phyloP scores from a whole-genome alignment of 1,140 invertebrate species.

The Ganaspis sp. region DNA sequence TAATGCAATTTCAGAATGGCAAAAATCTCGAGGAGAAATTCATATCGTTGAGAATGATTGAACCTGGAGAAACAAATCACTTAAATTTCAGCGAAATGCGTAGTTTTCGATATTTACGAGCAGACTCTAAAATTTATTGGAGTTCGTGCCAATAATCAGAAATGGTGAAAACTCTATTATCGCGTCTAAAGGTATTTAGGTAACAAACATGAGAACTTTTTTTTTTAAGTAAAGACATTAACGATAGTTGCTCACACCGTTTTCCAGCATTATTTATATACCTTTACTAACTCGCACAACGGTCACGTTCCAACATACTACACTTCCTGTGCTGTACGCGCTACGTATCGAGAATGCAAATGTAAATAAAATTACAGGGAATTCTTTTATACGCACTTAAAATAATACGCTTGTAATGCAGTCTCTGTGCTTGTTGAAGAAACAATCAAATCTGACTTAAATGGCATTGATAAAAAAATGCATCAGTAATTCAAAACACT shows the following conservation, averaged over 20 bases:
- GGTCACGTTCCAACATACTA: slow-evolving; percentile 67
- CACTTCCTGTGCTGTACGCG: slow-evolving; percentile 61
- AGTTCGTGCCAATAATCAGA: slow-evolving; percentile 4
- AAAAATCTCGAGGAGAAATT: too few species aligned
- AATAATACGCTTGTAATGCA: slow-evolving; percentile 14
- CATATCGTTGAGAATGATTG: background rate
- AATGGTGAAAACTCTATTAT: slow-evolving; percentile 8
- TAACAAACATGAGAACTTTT: slow-evolving; percentile 34
- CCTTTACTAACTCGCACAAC: slow-evolving; percentile 54
- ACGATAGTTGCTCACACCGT: slow-evolving; percentile 39
- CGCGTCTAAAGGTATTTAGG: background rate
- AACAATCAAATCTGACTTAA: slow-evolving; percentile 11
- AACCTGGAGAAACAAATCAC: background rate
- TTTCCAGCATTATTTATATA: slow-evolving; percentile 63
- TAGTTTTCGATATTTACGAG: slow-evolving; percentile 13
- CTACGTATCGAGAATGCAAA: slow-evolving; percentile 65
- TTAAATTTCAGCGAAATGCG: background rate
- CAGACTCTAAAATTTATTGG: slow-evolving; percentile 2
- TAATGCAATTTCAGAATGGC: background rate
- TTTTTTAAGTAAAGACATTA: slow-evolving; percentile 39
- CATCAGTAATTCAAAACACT: slow-evolving; percentile 7
- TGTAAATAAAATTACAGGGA: slow-evolving; percentile 64
- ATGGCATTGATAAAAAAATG: background rate
- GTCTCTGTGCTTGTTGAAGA: background rate
- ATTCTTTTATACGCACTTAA: slow-evolving; percentile 46